Percentiles rank a stretch among this genome's conserved stretches.
Evolutionary conservation across 2,888 invertebrate genomes (phyloP).

Genomic region (Apamea sordens): DNA sequence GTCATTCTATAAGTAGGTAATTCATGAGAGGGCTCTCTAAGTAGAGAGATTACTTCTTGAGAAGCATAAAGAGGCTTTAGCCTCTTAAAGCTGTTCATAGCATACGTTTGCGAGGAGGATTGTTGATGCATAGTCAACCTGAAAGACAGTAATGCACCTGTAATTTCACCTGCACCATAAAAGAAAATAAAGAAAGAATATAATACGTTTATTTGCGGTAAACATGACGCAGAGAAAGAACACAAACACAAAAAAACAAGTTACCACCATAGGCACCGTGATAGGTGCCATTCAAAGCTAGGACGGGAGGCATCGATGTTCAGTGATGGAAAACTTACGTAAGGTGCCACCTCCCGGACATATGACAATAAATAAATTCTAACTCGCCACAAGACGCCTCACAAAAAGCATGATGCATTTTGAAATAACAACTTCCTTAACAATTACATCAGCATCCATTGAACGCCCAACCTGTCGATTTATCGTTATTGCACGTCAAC

Average conservation of each 20-base stretch:
- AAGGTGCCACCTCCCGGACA: not conserved
- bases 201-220: not conserved
- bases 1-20: not conserved
- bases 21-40: not conserved
- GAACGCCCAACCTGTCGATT: constrained; percentile 46
- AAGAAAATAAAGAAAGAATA: not conserved
- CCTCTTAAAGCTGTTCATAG: not conserved
- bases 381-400: not conserved
- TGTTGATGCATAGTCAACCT: not conserved
- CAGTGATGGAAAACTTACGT: not conserved
- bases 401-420: constrained; percentile 31
- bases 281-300: not conserved
- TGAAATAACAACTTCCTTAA: constrained; percentile 18
- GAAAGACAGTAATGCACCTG: no score
- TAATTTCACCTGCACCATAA: not conserved
- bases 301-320: not conserved
- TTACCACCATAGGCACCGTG: not conserved
- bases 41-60: not conserved
- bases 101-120: not conserved
- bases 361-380: not conserved
- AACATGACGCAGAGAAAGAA: not conserved
- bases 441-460: constrained; percentile 32
- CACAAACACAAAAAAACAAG: not conserved
- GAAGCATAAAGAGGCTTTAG: not conserved
- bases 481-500: constrained; percentile 45